Evolutionary conservation across 2,888 invertebrate species (phyloP).

Genomic region (Neoitamus cyanurus): DNA sequence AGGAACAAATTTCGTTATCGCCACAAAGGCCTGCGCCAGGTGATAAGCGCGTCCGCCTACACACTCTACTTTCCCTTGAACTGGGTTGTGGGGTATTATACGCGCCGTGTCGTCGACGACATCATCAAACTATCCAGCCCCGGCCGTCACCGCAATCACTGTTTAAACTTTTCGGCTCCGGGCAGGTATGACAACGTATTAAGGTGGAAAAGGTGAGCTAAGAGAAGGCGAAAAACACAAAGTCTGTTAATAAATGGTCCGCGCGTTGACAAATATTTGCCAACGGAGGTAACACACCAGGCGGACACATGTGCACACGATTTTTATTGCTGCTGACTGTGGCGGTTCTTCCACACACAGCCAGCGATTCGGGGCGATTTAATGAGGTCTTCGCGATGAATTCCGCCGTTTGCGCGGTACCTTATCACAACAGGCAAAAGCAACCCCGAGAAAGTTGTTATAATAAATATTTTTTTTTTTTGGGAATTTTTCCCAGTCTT

Average conservation of each 20-base stretch:
- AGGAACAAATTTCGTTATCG: slow-evolving; percentile 35
- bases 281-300: slow-evolving; percentile 54
- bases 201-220: slow-evolving; percentile 42
- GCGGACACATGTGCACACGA: slow-evolving; percentile 46
- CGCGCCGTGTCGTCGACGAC: background rate
- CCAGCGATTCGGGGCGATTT: background rate
- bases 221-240: slow-evolving; percentile 53
- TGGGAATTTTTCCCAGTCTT: background rate
- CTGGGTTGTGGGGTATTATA: background rate
- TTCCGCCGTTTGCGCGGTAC: background rate
- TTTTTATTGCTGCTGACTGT: slow-evolving; percentile 54
- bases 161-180: slow-evolving; percentile 50
- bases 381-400: slow-evolving; percentile 18
- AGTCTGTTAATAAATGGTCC: slow-evolving; percentile 57
- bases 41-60: slow-evolving; percentile 46
- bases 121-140: slow-evolving; percentile 16
- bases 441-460: background rate
- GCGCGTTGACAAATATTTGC: slow-evolving; percentile 63
- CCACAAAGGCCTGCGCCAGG: slow-evolving; percentile 11
- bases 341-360: background rate
- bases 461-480: background rate
- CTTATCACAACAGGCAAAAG: background rate
- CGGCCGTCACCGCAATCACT: slow-evolving; percentile 50
- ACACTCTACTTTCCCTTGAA: slow-evolving; percentile 44
- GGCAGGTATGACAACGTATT: background rate